These are phyloP conservation scores for Misgurnus mizolepis DNA, from an alignment of 2,113 vertebrate genomes.

Conservation along the genomic window DNA sequence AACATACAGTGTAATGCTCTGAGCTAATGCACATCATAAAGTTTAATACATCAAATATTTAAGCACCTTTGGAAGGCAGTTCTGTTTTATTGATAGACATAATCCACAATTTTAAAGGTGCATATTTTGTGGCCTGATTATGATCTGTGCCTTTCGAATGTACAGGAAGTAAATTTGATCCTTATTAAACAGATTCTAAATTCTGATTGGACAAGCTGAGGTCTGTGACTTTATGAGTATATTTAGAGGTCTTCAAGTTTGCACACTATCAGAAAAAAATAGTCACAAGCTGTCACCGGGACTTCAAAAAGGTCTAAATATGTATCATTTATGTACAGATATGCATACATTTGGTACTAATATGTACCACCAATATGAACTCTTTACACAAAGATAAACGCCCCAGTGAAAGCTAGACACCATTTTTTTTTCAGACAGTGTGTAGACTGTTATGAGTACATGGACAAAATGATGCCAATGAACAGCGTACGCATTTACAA, in stretches of 20 bases:
- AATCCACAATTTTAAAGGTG: background rate
- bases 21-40: background rate
- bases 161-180: background rate
- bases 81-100: background rate
- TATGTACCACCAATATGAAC: no score
- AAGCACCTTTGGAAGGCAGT: background rate
- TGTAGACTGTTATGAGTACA: conserved; percentile 3
- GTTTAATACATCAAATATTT: background rate
- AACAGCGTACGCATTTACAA: conserved; percentile 47
- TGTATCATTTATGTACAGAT: no score
- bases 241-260: no score
- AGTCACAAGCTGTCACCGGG: no score
- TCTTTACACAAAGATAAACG: no score
- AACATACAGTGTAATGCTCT: background rate
- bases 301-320: no score
- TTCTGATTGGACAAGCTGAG: background rate
- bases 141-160: background rate
- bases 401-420: no score
- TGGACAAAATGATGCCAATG: conserved; percentile 28
- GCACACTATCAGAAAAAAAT: no score
- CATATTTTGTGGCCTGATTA: background rate
- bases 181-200: background rate
- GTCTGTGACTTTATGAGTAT: no score
- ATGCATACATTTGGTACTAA: no score
- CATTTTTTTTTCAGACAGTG: no score